Evolutionary conservation across 2,797 vertebrate genomes (phyloP), one percentile per base, ranked within the genome.

Genomic region (Leptodactylus fallax): DNA sequence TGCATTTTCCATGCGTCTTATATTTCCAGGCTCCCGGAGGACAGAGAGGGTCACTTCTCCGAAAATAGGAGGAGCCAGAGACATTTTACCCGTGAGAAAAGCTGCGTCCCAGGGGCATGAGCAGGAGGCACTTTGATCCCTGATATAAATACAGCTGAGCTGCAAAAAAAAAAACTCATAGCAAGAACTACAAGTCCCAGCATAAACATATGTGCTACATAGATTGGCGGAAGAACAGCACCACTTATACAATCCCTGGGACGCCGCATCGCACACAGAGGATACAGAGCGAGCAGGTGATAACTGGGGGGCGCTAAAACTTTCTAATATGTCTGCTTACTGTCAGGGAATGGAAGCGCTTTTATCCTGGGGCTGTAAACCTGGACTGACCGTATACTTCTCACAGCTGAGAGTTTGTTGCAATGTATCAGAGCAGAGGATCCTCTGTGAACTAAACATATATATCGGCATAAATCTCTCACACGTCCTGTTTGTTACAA

Each of bases 31-130:
- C 14, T 55, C 74, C 60, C 45, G 16, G 58, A 65, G 16, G 72
- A 78, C 56, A 25, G 55, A 19, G 36, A 3, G n/a, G 45, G 25
- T 36, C 25, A 25, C 19, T 23, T 72, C 84, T 60, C 55, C 77
- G 82, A 79, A 77, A 56, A 80, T 23, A 36, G 17, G 17, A 23
- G 61, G 55, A 84, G 77, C 69, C n/a, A 47, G 1, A 21, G 53
- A 45, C 4, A 27, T 45, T 74, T 21, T 58, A 69, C 23, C 74
- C 47, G 45, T 69, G 65, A 89, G 83, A 87, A 79, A 17, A 0
- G 0, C 19, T 61, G 55, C 53, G 10, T 17, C 7, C 7, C 7
- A 53, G 36, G 25, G 19, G n/a, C 12, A 65, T 17, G 56, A 71
- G 83, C 2, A 0, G 23, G 87, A 14, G 71, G 4, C 36, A 36